Evolutionary conservation across 2,113 vertebrate species (phyloP).

Genomic region (Porphyrio hochstetteri): DNA sequence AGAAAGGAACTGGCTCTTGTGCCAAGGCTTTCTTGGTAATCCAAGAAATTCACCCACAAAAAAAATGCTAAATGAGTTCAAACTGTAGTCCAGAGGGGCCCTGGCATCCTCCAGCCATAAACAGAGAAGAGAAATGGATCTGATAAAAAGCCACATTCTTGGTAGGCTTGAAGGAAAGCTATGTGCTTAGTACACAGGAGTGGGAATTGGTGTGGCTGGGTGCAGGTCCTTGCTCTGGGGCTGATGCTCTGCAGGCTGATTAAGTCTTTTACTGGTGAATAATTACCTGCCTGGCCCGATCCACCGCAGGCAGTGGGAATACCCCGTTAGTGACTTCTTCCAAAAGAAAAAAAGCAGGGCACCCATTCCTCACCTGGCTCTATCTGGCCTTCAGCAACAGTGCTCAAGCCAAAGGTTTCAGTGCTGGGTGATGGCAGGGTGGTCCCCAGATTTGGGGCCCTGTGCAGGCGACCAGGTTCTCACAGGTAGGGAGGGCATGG

Average conservation of each 20-base stretch:
- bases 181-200: not conserved
- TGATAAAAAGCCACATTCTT: conserved; percentile 21
- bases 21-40: conserved; percentile 29
- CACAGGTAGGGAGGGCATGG: fast-evolving
- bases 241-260: not conserved
- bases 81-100: not conserved
- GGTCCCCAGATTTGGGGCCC: not conserved
- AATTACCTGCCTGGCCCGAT: not conserved
- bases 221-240: not conserved
- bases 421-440: not conserved
- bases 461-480: fast-evolving
- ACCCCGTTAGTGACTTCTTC: not conserved
- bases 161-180: not conserved
- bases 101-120: not conserved
- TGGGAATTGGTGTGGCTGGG: not conserved
- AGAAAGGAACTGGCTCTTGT: not conserved
- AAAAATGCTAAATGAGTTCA: conserved; percentile 9
- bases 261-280: not conserved
- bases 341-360: not conserved
- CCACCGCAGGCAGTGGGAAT: not conserved
- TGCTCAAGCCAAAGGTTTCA: not conserved
- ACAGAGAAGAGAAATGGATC: not conserved
- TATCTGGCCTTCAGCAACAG: not conserved
- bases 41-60: conserved; percentile 24
- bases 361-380: not conserved